Evolutionary conservation across 2,888 invertebrate species (phyloP).

Genomic region (Metacarcinus magister): DNA sequence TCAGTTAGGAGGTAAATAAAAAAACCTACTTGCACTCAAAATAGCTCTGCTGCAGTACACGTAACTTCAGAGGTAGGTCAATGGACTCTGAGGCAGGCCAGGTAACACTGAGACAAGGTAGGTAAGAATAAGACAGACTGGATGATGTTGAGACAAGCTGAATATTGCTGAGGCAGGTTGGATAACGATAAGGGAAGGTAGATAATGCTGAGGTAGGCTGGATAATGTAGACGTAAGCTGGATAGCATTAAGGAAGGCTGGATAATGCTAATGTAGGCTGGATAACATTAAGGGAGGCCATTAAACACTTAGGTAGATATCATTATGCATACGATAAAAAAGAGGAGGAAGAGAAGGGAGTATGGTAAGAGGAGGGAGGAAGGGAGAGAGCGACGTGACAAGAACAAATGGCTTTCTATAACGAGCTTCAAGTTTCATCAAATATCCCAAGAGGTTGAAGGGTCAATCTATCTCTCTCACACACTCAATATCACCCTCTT

Average conservation of each 20-base stretch:
- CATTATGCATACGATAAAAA: too few species aligned
- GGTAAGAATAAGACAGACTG: neutral
- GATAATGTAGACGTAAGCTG: neutral
- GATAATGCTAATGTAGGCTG: neutral
- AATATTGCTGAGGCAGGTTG: neutral
- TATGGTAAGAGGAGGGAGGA: neutral
- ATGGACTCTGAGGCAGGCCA: neutral
- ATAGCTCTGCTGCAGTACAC: too few species aligned
- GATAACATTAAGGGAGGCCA: neutral
- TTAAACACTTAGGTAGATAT: neutral
- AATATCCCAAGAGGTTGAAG: neutral
- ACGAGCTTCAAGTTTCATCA: neutral
- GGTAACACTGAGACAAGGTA: neutral
- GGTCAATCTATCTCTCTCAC: neutral
- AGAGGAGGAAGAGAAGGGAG: neutral
- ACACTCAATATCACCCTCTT: neutral
- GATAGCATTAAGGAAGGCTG: neutral
- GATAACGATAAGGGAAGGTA: neutral
- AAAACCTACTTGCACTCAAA: neutral
- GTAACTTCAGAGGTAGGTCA: neutral
- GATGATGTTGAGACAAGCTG: neutral
- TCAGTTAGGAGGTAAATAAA: neutral
- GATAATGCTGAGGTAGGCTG: neutral
- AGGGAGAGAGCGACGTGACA: neutral
- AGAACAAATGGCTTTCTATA: neutral